Conservation (phyloP, 2,888 invertebrate species). For the Acleris cristana region DNA sequence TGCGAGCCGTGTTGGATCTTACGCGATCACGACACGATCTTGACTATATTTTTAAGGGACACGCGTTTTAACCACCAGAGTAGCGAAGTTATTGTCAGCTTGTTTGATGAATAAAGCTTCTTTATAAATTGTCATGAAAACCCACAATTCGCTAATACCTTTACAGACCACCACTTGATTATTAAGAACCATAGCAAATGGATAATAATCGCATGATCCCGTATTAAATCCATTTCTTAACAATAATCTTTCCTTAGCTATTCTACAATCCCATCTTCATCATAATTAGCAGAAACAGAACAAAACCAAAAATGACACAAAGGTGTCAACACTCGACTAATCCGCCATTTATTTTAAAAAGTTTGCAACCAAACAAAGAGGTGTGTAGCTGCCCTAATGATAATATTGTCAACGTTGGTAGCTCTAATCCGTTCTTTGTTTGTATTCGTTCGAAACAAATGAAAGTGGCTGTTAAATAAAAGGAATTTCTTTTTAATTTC, state of each 20-base stretch:
- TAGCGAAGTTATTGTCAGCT: no score
- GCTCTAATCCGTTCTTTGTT: conserved; percentile 36
- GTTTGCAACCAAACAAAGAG: conserved; percentile 28
- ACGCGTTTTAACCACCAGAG: no score
- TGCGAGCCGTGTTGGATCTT: no score
- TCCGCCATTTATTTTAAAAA: conserved; percentile 32
- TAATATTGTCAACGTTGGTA: conserved; percentile 42
- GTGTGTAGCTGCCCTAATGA: conserved; percentile 36
- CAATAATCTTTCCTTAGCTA: background rate
- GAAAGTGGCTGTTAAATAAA: conserved; percentile 10
- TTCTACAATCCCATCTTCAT: conserved; percentile 8
- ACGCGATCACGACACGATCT: no score
- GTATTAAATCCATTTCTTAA: background rate
- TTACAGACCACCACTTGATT: no score
- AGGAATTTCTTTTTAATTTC: conserved; percentile 12
- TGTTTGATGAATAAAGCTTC: no score
- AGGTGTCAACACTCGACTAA: conserved; percentile 31
- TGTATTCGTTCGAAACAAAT: conserved; percentile 22
- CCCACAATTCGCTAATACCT: no score
- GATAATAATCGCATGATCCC: no score
- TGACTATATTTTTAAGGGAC: no score
- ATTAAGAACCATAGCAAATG: no score
- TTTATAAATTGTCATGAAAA: no score
- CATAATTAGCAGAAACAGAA: conserved; percentile 23
- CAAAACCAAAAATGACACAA: conserved; percentile 15